These are phyloP conservation scores for Drosophila azteca DNA, from an alignment of 1,140 invertebrate genomes.

Conservation along the genomic window DNA sequence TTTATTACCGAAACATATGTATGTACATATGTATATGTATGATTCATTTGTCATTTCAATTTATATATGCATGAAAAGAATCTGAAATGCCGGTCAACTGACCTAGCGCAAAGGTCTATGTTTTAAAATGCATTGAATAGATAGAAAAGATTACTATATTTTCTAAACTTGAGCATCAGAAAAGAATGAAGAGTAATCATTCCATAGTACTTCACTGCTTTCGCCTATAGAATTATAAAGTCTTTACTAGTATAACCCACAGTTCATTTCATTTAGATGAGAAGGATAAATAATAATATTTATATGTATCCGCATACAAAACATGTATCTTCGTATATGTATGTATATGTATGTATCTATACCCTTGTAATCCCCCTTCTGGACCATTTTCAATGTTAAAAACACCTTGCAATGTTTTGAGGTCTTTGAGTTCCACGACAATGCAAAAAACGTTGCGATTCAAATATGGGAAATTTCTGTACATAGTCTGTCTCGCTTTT, in stretches of 20 bases:
- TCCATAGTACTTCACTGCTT: no score
- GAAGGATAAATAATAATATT: no score
- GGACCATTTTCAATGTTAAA: neutral
- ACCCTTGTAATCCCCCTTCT: neutral
- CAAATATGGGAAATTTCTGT: conserved; percentile 23
- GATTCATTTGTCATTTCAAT: conserved; percentile 12
- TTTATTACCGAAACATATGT: neutral
- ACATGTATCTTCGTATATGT: no score
- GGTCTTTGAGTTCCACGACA: conserved; percentile 14
- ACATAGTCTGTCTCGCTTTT: neutral
- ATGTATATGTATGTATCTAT: neutral
- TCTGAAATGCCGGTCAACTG: conserved; percentile 22
- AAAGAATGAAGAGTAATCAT: neutral
- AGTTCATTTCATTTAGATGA: no score
- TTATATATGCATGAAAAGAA: neutral
- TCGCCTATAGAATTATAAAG: no score
- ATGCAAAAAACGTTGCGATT: conserved; percentile 30
- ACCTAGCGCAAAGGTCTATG: conserved; percentile 38
- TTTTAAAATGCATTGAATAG: neutral
- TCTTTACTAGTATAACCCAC: no score
- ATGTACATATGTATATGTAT: conserved; percentile 2
- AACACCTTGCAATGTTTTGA: neutral
- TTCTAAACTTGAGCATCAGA: neutral
- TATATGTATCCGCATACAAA: no score
- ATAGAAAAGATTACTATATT: conserved; percentile 1